Percentiles rank a stretch among this genome's conserved stretches.
phyloP scores from a whole-genome alignment of 2,113 vertebrate genomes.

The Paedocypris sp. region DNA sequence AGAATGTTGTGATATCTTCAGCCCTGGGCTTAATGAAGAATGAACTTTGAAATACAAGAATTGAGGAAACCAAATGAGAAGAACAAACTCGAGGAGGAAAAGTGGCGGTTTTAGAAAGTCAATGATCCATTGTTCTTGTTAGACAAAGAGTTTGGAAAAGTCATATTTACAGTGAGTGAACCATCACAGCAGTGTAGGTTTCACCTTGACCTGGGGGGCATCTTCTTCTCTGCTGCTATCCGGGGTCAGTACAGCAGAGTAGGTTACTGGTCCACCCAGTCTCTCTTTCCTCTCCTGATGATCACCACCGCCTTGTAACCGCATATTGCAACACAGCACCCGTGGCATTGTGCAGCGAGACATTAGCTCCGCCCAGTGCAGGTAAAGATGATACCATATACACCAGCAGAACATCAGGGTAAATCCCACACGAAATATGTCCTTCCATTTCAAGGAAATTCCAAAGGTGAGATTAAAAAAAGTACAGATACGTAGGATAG shows the following conservation, averaged over 20 bases:
- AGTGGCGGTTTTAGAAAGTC: neutral
- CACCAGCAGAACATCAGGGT: neutral
- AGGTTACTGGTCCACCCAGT: constrained; percentile 16
- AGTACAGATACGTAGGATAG: neutral
- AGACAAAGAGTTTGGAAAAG: neutral
- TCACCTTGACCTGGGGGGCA: constrained; percentile 11
- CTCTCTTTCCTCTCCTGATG: constrained; percentile 14
- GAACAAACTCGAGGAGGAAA: neutral
- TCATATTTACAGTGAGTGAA: neutral
- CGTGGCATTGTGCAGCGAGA: neutral
- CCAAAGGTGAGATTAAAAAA: too few species aligned
- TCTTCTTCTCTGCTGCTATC: constrained; percentile 2
- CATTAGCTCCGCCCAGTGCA: constrained; percentile 1
- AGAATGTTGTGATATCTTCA: too few species aligned
- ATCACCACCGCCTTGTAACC: constrained; percentile 13
- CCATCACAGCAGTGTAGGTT: neutral
- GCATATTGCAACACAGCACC: constrained; percentile 29
- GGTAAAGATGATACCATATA: neutral
- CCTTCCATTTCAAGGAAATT: neutral
- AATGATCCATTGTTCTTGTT: constrained; percentile 1
- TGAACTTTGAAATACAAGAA: too few species aligned
- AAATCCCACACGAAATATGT: neutral
- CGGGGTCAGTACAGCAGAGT: constrained; percentile 14
- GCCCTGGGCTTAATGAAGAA: too few species aligned
- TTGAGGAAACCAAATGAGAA: neutral